phyloP scores from a whole-genome alignment of 2,797 vertebrate genomes.

The Sphenodon punctatus region DNA sequence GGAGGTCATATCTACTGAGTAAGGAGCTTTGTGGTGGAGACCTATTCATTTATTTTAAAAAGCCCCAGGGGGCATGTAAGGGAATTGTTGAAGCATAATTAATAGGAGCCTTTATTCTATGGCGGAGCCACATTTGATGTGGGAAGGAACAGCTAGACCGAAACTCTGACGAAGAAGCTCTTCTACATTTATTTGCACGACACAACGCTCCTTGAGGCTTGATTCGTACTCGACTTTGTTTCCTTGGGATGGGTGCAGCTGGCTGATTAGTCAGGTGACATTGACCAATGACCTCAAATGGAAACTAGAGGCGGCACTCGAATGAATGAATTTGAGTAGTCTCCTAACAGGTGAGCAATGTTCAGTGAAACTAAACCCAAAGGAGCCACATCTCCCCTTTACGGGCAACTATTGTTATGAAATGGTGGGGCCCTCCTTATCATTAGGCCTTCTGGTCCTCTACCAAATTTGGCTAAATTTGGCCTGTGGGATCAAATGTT shows the following conservation, averaged over 20 bases:
- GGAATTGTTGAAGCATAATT: neutral
- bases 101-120: neutral
- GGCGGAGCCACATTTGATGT: neutral
- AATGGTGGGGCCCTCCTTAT: too few species aligned
- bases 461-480: too few species aligned
- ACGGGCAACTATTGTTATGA: too few species aligned
- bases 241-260: neutral
- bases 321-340: too few species aligned
- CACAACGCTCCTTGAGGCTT: too few species aligned
- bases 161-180: slow-evolving; percentile 3
- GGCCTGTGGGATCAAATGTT: too few species aligned
- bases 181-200: neutral
- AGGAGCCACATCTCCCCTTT: too few species aligned
- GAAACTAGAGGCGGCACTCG: too few species aligned
- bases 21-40: neutral
- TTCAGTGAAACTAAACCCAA: too few species aligned
- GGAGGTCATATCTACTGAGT: neutral
- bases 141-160: neutral
- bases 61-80: neutral
- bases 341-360: too few species aligned
- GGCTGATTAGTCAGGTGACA: neutral
- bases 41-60: neutral
- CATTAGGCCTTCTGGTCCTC: too few species aligned
- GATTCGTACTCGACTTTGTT: neutral
- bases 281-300: neutral